Base-by-base conservation (phyloP, 2,113 vertebrate species). In the Typhlomys cinereus region DNA sequence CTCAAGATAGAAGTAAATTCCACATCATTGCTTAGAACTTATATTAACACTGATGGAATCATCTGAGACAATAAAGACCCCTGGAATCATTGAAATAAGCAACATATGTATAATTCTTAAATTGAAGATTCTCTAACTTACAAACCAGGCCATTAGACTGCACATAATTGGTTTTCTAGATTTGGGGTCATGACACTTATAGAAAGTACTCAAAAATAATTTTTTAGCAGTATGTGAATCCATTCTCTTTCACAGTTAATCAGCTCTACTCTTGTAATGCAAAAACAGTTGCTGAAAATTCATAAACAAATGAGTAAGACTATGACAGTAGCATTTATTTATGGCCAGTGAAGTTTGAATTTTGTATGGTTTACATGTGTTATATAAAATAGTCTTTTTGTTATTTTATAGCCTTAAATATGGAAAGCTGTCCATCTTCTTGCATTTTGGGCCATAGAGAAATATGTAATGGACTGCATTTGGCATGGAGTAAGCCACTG, bases 101-200 rank as follows among this genome's bases (percentile, higher is more conserved):
- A 90, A 61, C 31, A 25, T 71, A 44, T 70, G 10, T 92, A 14
- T 71, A 87, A 71, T 66, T 88, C 52, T 67, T 64, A 88, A 46
- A 46, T 52, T n/a, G n/a, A 31, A 82, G 20, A 21, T 34, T 88
- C 36, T 93, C 12, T 84, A 52, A 50, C 52, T 88, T 91, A 90
- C 52, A 66, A 59, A 71, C 4, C 21, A 86, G 41, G 2, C 36
- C 59, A 76, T 67, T 41, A 83, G 75, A 69, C 15, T 57, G 70
- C 70, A 54, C 25, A 95, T n/a, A 85, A 48, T 59, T 69, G 31
- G 75, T 54, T 90, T 14, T 75, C 61, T 95, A 67, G 82, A 85
- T 41, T 74, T 94, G 8, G 17, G 4, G 12, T 89, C 84, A 85
- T 5, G 9, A 76, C 64, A 75, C 20, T 50, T 90, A 11, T 88